These are phyloP conservation scores for Oscheius sp. DNA, from an alignment of 2,888 invertebrate species.

Conservation along the genomic window DNA sequence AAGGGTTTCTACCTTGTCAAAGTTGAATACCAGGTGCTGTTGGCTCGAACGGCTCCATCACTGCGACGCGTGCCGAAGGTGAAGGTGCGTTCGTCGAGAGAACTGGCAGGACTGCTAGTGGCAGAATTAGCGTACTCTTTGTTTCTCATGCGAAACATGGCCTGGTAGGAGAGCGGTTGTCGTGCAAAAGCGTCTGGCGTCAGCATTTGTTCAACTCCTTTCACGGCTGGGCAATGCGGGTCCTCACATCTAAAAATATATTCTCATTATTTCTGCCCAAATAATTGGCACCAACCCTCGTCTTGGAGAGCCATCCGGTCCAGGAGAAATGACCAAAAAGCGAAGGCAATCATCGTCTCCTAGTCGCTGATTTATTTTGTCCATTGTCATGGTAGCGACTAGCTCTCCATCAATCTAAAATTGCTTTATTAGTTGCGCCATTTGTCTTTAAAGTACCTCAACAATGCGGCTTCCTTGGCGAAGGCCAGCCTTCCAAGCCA, in stretches of 20 bases:
- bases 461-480: slow-evolving; percentile 87
- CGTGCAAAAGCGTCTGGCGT: slow-evolving; percentile 68
- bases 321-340: slow-evolving; percentile 62
- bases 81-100: slow-evolving; percentile 51
- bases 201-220: slow-evolving; percentile 63
- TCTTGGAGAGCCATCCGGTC: slow-evolving; percentile 65
- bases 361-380: slow-evolving; percentile 61
- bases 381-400: slow-evolving; percentile 58
- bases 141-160: slow-evolving; percentile 66
- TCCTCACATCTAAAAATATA: slow-evolving; percentile 47
- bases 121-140: slow-evolving; percentile 62
- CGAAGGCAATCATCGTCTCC: slow-evolving; percentile 57
- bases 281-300: slow-evolving; percentile 39
- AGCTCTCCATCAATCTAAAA: slow-evolving; percentile 35
- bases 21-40: slow-evolving; percentile 23
- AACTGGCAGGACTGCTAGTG: slow-evolving; percentile 58
- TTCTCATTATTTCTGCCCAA: not conserved
- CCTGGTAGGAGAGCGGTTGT: slow-evolving; percentile 65
- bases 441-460: slow-evolving; percentile 74
- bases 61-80: slow-evolving; percentile 38
- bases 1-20: not conserved
- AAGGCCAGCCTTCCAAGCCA: slow-evolving; percentile 80
- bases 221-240: slow-evolving; percentile 66
- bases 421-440: slow-evolving; percentile 50
- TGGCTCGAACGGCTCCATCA: slow-evolving; percentile 22